Percentiles rank a stretch among this genome's conserved stretches.
These are phyloP conservation scores for Aphelinus certus DNA, from an alignment of 1,140 invertebrate genomes.

Conservation along the genomic window DNA sequence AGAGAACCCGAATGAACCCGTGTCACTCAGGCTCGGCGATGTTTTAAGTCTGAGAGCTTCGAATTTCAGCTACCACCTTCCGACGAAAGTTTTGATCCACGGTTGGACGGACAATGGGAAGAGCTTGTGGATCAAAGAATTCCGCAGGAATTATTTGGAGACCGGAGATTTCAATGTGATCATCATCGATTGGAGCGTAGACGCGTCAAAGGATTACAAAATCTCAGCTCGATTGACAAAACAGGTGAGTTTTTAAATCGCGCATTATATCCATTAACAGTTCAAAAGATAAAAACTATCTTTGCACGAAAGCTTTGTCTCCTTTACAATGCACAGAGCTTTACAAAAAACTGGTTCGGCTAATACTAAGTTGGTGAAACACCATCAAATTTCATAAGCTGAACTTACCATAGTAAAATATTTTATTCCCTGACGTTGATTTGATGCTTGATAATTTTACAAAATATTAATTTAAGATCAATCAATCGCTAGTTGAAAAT, in stretches of 20 bases:
- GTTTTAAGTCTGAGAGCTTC: slow-evolving; percentile 42
- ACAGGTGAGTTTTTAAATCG: slow-evolving; percentile 54
- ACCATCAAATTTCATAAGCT: too few species aligned
- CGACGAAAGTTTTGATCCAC: slow-evolving; percentile 66
- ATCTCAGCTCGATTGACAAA: slow-evolving; percentile 59
- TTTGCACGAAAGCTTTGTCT: too few species aligned
- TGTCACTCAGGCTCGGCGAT: slow-evolving; percentile 38
- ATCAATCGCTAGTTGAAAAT: too few species aligned
- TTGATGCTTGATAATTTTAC: too few species aligned
- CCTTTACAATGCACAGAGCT: too few species aligned
- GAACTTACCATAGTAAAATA: too few species aligned
- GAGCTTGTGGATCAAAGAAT: slow-evolving; percentile 56
- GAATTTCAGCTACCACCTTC: slow-evolving; percentile 51
- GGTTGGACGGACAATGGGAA: slow-evolving; percentile 65
- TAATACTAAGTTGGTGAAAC: too few species aligned
- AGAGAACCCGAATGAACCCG: slow-evolving; percentile 40
- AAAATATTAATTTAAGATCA: too few species aligned
- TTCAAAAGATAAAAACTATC: too few species aligned
- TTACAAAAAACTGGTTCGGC: too few species aligned
- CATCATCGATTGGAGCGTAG: slow-evolving; percentile 71
- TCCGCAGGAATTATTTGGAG: slow-evolving; percentile 67
- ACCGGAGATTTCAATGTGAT: slow-evolving; percentile 71
- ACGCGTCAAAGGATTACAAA: slow-evolving; percentile 67
- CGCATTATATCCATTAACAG: not conserved
- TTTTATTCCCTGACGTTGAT: too few species aligned